A percentile compares a stretch with the other conserved stretches of the same genome.
These are phyloP conservation scores for Folsomia manolachei DNA, from an alignment of 2,888 invertebrate genomes.

Conservation along the genomic window DNA sequence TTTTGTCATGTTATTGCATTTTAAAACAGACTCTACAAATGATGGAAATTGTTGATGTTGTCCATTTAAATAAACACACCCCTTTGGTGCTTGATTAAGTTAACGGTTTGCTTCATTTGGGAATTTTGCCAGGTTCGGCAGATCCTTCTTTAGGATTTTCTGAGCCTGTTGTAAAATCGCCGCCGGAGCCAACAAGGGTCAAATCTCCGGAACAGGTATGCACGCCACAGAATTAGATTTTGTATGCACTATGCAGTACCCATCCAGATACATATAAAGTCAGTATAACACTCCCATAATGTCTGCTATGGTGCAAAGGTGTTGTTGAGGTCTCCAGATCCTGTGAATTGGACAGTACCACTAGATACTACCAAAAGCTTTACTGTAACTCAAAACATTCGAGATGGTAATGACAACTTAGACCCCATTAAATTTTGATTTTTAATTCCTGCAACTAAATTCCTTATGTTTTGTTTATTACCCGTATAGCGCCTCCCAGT, in stretches of 20 bases:
- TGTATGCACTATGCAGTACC: not conserved
- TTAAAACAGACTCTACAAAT: not conserved
- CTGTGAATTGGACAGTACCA: slow-evolving; percentile 92
- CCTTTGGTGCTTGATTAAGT: not conserved
- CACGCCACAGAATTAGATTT: not conserved
- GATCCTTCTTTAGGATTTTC: slow-evolving; percentile 49
- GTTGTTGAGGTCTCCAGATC: slow-evolving; percentile 87
- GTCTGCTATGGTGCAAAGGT: slow-evolving; percentile 58
- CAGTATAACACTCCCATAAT: not conserved
- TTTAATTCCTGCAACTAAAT: not conserved
- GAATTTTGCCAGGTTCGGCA: slow-evolving; percentile 44
- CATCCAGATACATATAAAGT: too few species aligned
- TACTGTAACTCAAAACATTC: slow-evolving; percentile 87
- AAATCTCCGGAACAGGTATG: slow-evolving; percentile 74
- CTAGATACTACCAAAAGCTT: slow-evolving; percentile 90
- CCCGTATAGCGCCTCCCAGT: slow-evolving; percentile 50
- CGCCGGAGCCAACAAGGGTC: slow-evolving; percentile 87
- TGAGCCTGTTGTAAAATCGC: slow-evolving; percentile 81
- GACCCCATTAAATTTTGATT: not conserved
- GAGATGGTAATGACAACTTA: slow-evolving; percentile 44
- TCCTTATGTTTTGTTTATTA: slow-evolving; percentile 12
- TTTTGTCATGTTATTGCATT: too few species aligned
- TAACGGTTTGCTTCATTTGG: slow-evolving; percentile 16
- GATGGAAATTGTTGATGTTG: not conserved
- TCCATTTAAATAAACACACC: not conserved